Conservation (phyloP, 2,888 invertebrate genomes). For the Clunio marinus region DNA sequence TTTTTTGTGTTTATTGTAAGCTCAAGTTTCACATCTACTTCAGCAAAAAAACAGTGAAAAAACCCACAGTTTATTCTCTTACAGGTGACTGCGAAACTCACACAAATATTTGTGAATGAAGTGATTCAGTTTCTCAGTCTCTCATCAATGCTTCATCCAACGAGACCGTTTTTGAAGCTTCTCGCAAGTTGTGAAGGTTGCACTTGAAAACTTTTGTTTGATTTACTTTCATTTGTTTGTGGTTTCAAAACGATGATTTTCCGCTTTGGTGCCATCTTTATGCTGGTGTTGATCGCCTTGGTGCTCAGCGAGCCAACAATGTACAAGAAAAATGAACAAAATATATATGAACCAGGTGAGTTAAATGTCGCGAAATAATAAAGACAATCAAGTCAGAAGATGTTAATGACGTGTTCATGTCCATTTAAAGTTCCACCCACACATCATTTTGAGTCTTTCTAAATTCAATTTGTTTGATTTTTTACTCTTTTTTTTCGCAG, state of each 20-base stretch:
- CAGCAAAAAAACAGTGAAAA: no score
- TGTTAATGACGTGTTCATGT: constrained; percentile 1
- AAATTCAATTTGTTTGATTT: background rate
- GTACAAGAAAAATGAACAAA: constrained; percentile 35
- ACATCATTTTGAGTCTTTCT: background rate
- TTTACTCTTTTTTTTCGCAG: background rate
- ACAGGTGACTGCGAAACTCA: background rate
- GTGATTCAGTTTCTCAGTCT: background rate
- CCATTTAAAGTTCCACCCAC: background rate
- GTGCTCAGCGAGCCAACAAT: constrained; percentile 24
- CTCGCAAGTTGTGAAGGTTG: constrained; percentile 8
- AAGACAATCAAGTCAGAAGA: background rate
- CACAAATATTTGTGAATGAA: background rate
- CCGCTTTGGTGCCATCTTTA: background rate
- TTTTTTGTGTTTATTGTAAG: no score
- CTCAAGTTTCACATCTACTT: no score
- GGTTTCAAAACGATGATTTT: background rate
- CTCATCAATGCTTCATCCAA: constrained; percentile 5
- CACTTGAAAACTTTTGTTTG: constrained; percentile 23
- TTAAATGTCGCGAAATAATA: background rate
- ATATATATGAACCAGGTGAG: constrained; percentile 34
- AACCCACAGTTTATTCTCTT: background rate
- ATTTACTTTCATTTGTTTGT: background rate
- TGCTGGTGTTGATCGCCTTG: background rate
- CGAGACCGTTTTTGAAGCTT: background rate